Evolutionary conservation across 2,113 vertebrate species (phyloP), one percentile per base, ranked within the genome.

Genomic region (Notothenia coriiceps): DNA sequence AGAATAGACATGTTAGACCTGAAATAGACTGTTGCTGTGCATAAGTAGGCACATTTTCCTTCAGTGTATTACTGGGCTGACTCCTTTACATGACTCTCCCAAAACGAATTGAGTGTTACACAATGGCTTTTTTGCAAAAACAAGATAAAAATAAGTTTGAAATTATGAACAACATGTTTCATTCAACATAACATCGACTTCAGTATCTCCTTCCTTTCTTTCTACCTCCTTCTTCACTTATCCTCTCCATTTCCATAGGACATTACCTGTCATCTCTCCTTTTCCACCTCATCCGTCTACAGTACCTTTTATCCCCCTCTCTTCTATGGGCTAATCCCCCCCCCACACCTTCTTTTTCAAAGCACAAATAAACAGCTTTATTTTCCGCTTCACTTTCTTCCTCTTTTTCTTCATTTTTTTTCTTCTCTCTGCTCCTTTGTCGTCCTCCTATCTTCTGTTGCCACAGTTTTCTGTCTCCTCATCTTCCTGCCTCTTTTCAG

Each of bases 251-350:
- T 51, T 54, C 63, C 40, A 5, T 17, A 29, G 13, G 50, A 29
- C n/a, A 2, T 60, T 57, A 67, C 71, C 75, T 85, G 62, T 83
- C 80, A 50, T 60, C 52, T 44, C 56, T 63, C 43, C 25, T 46
- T 20, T 51, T 54, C 46, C 40, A 20, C 62, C 50, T 76, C 73
- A 63, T 35, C 47, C 17, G 20, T 54, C 62, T 40, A 40, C 29
- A 29, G 3, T 29, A 29, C 49, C 66, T 52, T 47, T 55, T 59
- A 72, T 79, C 62, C 62, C 46, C 33, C 65, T 47, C 52, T 68
- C 43, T 29, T 56, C 65, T 71, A 15, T 71, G 54, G 59, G 47
- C 67, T 78, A 68, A 82, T 82, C 60, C 71, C 35, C 61, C 47
- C 10, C 40, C 68, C 52, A 29, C 29, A 40, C 35, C 35, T 7